Evolutionary conservation across 1,140 invertebrate genomes (phyloP).

Genomic region (Brachionus angularis): DNA sequence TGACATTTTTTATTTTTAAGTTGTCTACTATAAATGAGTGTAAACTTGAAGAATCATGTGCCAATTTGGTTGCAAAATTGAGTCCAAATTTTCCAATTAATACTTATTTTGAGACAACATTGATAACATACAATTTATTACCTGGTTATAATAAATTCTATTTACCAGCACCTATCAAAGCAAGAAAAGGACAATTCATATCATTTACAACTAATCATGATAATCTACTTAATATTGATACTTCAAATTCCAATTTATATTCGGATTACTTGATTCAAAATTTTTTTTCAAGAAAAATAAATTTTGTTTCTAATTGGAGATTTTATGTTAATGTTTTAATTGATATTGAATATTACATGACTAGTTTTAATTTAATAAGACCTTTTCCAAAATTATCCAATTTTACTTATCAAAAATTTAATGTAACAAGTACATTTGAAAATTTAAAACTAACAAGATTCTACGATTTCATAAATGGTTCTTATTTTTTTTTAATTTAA

Average conservation of each 20-base stretch:
- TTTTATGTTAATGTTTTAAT: constrained; percentile 19
- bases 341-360: constrained; percentile 1
- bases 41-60: no score
- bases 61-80: neutral
- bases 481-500: neutral
- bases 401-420: neutral
- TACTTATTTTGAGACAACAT: no score
- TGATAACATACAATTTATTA: no score
- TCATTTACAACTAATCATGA: neutral
- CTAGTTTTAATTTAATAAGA: neutral
- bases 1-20: no score
- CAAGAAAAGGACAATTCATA: neutral
- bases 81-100: no score
- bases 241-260: no score
- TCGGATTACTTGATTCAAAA: neutral
- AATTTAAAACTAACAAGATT: neutral
- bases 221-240: neutral
- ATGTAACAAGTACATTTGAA: neutral
- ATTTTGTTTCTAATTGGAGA: neutral
- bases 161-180: neutral
- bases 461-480: neutral
- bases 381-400: neutral
- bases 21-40: no score
- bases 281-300: neutral
- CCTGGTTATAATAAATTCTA: neutral